Evolutionary conservation across 1,140 invertebrate genomes (phyloP), one percentile per base, ranked within the genome.

Genomic region (Ips nitidus): DNA sequence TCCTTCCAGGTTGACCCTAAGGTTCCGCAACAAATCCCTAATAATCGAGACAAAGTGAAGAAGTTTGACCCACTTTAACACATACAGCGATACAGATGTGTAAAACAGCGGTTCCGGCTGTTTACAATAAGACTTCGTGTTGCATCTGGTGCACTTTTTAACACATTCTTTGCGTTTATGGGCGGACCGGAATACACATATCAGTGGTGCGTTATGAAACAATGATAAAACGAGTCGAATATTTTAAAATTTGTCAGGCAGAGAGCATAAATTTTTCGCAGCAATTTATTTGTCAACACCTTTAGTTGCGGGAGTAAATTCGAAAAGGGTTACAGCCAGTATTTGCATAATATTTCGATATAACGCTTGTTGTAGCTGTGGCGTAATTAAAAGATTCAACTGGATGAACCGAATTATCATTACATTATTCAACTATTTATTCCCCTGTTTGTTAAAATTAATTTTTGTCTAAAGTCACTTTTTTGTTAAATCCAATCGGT

Each of bases 211-310:
- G 22, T 22, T 22, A 22, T 22, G 22, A 22, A 22, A 22, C 22
- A 22, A 22, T 22, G 22, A 22, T 22, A 22, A 22, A 22, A 22
- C 22, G 22, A 22, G 22, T 22, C 40, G 53, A 58, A 58, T 66
- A 66, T 58, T 59, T 66, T 56, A n/a, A 59, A 66, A 47, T 55
- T 62, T 41, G 52, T 56, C 66, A 69, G 8, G 66, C 66, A 62
- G 52, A 66, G 50, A 38, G 50, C 66, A 69, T 69, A 70, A 70
- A 70, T 70, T 64, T 70, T 70, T 70, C 68, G 41, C 60, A 41
- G 68, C 61, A 64, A 70, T 70, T 70, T 70, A 64, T 70, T 70
- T 70, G 68, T 70, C 68, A 64, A 40, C 68, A 70, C 68, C 68
- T 70, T 70, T 43, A 57, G 41, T 52, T 5, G 45, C 61, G 60